Evolutionary conservation across 2,113 vertebrate species (phyloP), one percentile per base, ranked within the genome.

Genomic region (Danionella cerebrum): DNA sequence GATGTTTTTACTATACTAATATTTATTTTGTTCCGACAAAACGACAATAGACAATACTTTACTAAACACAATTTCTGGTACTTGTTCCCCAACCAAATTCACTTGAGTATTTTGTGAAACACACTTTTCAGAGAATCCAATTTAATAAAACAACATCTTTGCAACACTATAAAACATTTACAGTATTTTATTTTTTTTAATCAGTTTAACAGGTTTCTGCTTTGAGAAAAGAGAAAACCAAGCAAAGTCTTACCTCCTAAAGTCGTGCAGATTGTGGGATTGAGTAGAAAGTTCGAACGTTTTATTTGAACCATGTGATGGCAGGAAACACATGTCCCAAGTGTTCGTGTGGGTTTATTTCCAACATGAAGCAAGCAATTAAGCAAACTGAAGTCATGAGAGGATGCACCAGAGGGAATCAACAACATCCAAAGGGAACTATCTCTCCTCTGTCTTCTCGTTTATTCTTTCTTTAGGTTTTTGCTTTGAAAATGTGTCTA

Each of bases 371-470:
- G 86, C 59, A 42, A 71, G 69, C 75, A 24, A 86, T 90, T 87
- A 87, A 73, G 29, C 55, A 69, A 85, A 89, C 81, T 78, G 48
- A 69, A 87, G 76, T 86, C 88, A 90, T 76, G 83, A 65, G 85
- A 52, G 25, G 14, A 29, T 29, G 48, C 16, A 14, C 48, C 25
- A 29, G 25, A 27, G 9, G 14, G n/a, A 9, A 51, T 5, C 4
- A 41, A n/a, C 29, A 51, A n/a, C 29, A 51, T 52, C 25, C 29
- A 52, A 52, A 52, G 7, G 8, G 14, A 50, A 48, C 12, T 4
- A 6, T n/a, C 21, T 7, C 24, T 14, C 6, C 24, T 27, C 14
- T 8, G 25, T 16, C 47, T 51, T 42, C 18, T n/a, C 24, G 14
- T 8, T 6, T 1, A 1, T 11, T 3, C 3, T 51, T 29, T 48